phyloP scores from a whole-genome alignment of 2,888 invertebrate genomes.

The Eupithecia dodoneata region DNA sequence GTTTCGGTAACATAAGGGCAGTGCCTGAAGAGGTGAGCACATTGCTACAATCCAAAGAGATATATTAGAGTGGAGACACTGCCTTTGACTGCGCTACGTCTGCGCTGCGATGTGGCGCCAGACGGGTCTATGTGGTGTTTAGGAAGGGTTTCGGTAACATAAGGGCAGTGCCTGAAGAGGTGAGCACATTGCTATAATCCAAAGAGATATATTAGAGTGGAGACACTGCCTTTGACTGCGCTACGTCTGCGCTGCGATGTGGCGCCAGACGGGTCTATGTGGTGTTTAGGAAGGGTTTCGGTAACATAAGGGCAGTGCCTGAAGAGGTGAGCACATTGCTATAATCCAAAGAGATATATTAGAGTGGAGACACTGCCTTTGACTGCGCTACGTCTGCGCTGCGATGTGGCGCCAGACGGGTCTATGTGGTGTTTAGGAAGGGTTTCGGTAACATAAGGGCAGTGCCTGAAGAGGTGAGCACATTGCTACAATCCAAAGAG shows the following conservation, averaged over 20 bases:
- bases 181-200: too few relatives aligned
- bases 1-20: conserved; percentile 96
- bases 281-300: conserved; percentile 97
- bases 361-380: background rate
- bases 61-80: background rate
- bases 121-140: too few relatives aligned
- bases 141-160: too few relatives aligned
- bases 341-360: background rate
- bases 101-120: too few relatives aligned
- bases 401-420: too few relatives aligned
- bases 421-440: too few relatives aligned
- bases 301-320: conserved; percentile 97
- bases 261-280: conserved; percentile 96
- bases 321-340: conserved; percentile 90
- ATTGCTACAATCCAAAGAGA: background rate
- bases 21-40: conserved; percentile 96
- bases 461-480: too few relatives aligned
- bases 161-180: too few relatives aligned
- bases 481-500: too few relatives aligned
- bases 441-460: too few relatives aligned
- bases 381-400: background rate
- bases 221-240: conserved; percentile 99
- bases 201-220: too few relatives aligned
- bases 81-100: background rate
- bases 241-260: conserved; percentile 97